Base-by-base conservation (phyloP, 1,140 invertebrate species). In the Paralvinella palmiformis region DNA sequence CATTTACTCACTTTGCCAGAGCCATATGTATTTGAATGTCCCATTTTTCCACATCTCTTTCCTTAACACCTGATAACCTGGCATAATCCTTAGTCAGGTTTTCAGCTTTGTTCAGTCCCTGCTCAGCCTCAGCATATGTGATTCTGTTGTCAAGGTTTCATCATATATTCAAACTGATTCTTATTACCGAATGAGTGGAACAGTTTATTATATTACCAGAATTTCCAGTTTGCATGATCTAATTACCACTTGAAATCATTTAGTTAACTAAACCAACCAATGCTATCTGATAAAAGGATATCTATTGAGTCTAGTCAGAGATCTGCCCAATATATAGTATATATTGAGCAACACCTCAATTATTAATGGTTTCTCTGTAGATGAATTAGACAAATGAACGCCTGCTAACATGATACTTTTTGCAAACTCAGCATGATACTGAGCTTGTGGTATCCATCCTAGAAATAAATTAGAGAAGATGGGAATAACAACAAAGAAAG, bases 361-460 rank as follows among this genome's bases (percentile, higher is more conserved):
- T 15, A 78, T 71, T 36, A 72, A 58, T 0, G 71, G 72, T 65
- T 74, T 77, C 22, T 78, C 75, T 50, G 71, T 52, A 33, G 73
- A 62, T 5, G 71, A 71, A 3, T 64, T 62, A 13, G 70, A 65
- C 2, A 67, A 70, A 29, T 73, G 69, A 7, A 70, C 70, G 7
- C 71, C 69, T 44, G 72, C 73, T 7, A 73, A 58, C 73, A 79
- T 72, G n/a, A 77, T 71, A 50, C 63, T 69, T 55, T 70, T 71
- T 13, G 74, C 77, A 45, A 64, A 71, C 35, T 77, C 75, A 24
- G 71, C 63, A 64, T 78, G 77, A 24, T 72, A 72, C 60, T 78
- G 72, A 10, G 77, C 75, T 64, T 79, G 77, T 4, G 71, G 63
- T 20, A 62, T 60, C 53, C 73, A 76, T 37, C 66, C 77, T 79